A percentile compares a stretch with the other conserved stretches of the same genome.
Evolutionary conservation across 1,140 invertebrate genomes (phyloP).

Genomic region (Drosophila azteca): DNA sequence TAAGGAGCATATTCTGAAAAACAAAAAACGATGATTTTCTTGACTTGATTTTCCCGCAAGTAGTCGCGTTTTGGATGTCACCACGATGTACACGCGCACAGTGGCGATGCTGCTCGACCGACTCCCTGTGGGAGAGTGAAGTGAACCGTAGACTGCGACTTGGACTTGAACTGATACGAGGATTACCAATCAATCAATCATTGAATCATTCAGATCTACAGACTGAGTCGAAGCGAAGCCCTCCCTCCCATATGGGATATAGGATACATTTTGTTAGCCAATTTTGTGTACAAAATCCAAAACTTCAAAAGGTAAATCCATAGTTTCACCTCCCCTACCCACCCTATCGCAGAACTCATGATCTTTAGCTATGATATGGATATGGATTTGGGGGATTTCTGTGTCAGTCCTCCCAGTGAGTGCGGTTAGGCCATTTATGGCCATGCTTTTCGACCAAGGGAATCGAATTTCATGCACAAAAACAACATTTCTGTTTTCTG

Average conservation of each 20-base stretch:
- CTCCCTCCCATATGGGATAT: neutral
- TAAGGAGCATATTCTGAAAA: constrained; percentile 82
- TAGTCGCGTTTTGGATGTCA: constrained; percentile 84
- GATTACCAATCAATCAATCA: neutral
- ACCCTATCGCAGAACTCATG: too few species aligned
- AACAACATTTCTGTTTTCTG: constrained; percentile 56
- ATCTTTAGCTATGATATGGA: too few species aligned
- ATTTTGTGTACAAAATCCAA: too few species aligned
- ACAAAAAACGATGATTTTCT: constrained; percentile 73
- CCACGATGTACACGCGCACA: constrained; percentile 75
- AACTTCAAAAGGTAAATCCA: too few species aligned
- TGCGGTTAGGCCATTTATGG: constrained; percentile 65
- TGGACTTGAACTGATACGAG: constrained; percentile 1
- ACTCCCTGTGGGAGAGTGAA: constrained; percentile 50
- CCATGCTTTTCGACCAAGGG: constrained; percentile 59
- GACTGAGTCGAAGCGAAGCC: constrained; percentile 17
- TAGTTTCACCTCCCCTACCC: too few species aligned
- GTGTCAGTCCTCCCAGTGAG: constrained; percentile 3
- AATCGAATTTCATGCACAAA: constrained; percentile 76
- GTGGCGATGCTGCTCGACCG: constrained; percentile 45
- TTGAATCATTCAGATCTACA: constrained; percentile 1
- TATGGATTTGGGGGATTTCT: too few species aligned
- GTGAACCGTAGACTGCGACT: constrained; percentile 2
- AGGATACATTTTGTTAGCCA: too few species aligned
- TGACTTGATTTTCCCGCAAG: constrained; percentile 73